Evolutionary conservation across 2,113 vertebrate species (phyloP), one percentile per base, ranked within the genome.

Genomic region (Progne subis): DNA sequence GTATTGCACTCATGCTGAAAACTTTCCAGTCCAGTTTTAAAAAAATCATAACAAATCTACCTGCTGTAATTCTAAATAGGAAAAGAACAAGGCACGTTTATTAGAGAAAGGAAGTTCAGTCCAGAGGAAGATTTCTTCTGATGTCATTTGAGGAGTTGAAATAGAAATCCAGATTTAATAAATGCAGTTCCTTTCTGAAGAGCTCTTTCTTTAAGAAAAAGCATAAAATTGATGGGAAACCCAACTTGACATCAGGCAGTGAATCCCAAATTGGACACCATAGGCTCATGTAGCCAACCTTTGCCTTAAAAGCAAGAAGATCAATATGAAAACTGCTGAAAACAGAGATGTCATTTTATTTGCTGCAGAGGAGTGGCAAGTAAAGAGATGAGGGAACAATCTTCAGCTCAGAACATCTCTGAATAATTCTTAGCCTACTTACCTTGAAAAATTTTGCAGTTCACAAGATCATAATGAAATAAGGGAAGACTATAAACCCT

Each of bases 391-490:
- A 88, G 31, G n/a, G 86, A 77, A 50, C 74, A 86, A 68, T 71
- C 14, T 60, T 82, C 68, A 77, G 26, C 61, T 60, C 32, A 92
- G 37, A 86, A 75, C 44, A 69, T 63, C 52, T 59, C 26, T 86
- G 46, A 90, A 82, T 94, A 94, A 88, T 94, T 86, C 57, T 55
- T 53, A 86, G 52, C 24, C 24, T 52, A 57, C 20, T 91, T 76
- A 74, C 84, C 90, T 67, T 80, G 60, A 93, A 95, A 94, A 74
- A 18, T 28, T 53, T 26, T 69, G 44, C 64, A 71, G 72, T 92
- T 93, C 68, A 88, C 50, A 85, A 75, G 90, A 80, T 16, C 18
- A 83, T 91, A 85, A 93, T 83, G 78, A 94, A 90, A 94, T 24
- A 13, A 92, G 49, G 60, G 44, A 96, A 88, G 46, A 67, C 34